Base-by-base conservation (phyloP, 2,797 vertebrate genomes). In the Poliocrania exsul region DNA sequence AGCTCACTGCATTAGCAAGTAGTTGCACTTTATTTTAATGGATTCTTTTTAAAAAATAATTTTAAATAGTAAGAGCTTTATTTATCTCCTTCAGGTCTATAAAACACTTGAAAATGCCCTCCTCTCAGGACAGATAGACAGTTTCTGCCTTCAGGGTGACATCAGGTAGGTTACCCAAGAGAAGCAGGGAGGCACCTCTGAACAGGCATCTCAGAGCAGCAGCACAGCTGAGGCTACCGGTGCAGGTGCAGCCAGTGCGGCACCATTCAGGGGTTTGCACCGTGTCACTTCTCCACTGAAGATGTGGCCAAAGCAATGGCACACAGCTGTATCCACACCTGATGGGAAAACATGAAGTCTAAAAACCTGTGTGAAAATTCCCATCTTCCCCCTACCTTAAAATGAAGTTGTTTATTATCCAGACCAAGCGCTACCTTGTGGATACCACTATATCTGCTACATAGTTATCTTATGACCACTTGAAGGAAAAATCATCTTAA, bases 191-290 rank as follows among this genome's bases (percentile, higher is more conserved):
- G 40, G 38, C 79, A 50, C 4, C 38, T 35, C 51, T 3, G 25
- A 35, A 11, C 10, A 49, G 38, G 69, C 54, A 37, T 4, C 12
- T 28, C 42, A 9, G 31, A 57, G 9, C 17, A 50, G 65, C 21
- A 60, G 56, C 2, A 1, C 2, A 44, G 46, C 64, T 2, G 2
- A 4, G 26, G 38, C 31, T 2, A 2, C 37, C 17, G n/a, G 5
- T 10, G 11, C 2, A 8, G 35, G 21, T 23, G n/a, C 29, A 12
- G 8, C 21, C 46, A 44, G 28, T 1, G 4, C 35, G 20, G 23
- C 44, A 51, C 37, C 1, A 1, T 2, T 15, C 49, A 37, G 53
- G 51, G 44, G 16, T 28, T 10, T n/a, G 35, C 46, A 72, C 38
- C 33, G 33, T n/a, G 49, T 81, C 8, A 0, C 47, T 75, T 42